Evolutionary conservation across 2,888 invertebrate genomes (phyloP), one percentile per base, ranked within the genome.

Genomic region (Eretmocerus hayati): DNA sequence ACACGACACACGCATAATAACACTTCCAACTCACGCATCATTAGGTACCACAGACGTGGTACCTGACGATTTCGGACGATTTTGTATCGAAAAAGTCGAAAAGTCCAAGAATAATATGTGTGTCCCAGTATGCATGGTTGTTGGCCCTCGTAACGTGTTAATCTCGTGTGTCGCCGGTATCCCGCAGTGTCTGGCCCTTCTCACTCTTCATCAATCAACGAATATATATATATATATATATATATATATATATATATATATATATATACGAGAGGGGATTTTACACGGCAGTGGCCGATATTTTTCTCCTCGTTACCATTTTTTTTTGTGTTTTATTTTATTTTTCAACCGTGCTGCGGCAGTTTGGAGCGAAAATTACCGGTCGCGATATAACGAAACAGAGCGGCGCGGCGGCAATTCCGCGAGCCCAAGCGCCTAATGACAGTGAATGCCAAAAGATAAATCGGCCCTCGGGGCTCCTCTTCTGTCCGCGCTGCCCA

Each of bases 361-460:
- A 16, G 43, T 43, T 53, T 48, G 21, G 35, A 44, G 40, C 36
- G 42, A 54, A 50, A 46, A 51, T 54, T 53, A 55, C 50, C n/a
- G n/a, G n/a, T n/a, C n/a, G n/a, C n/a, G n/a, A n/a, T n/a, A n/a
- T 42, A 26, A 11, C 26, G 6, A 9, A 11, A 9, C 26, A 26
- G 26, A 11, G 26, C 11, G 26, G 11, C 11, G 6, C 26, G 26
- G 26, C 26, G 38, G 50, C 46, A 50, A 51, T 50, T 41, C 40
- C 26, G 19, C 41, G 46, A 46, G 40, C 49, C 8, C 38, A 30
- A 35, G 42, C 15, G 42, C 38, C 36, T 50, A 50, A 53, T 50
- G 46, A 44, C 46, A 46, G 52, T 35, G 49, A 50, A 50, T 48
- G 39, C 50, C 50, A 47, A 50, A n/a, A 50, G 50, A 53, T 53